Percentiles rank a stretch among this genome's conserved stretches.
Conservation (phyloP, 1,140 invertebrate genomes). For the Bemisia tabaci region DNA sequence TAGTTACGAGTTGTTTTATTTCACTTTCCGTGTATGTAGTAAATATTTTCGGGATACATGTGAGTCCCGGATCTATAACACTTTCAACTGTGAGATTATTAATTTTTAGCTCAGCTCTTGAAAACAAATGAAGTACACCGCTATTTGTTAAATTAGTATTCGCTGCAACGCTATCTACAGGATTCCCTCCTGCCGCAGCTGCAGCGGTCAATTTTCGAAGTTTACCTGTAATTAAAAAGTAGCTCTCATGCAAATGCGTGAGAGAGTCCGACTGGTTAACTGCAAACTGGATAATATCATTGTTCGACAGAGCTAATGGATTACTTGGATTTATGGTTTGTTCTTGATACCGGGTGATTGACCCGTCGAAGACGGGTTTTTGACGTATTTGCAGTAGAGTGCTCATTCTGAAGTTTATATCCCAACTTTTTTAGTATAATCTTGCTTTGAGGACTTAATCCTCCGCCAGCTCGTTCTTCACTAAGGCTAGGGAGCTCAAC, state of each 20-base stretch:
- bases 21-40: conserved; percentile 22
- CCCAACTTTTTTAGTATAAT: background rate
- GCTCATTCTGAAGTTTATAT: conserved; percentile 13
- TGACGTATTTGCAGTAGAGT: conserved; percentile 27
- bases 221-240: conserved; percentile 14
- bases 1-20: conserved; percentile 20
- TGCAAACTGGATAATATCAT: background rate
- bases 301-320: background rate
- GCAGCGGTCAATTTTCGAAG: background rate
- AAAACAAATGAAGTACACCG: conserved; percentile 28
- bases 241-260: background rate
- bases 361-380: conserved; percentile 26
- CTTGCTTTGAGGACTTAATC: background rate
- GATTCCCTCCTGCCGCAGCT: background rate
- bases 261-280: background rate
- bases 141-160: conserved; percentile 15
- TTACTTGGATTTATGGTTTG: background rate
- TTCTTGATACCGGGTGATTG: background rate
- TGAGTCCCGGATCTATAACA: conserved; percentile 29
- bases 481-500: conserved; percentile 1
- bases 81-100: conserved; percentile 32
- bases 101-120: conserved; percentile 33
- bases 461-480: background rate
- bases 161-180: conserved; percentile 9
- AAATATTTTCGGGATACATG: conserved; percentile 30